Percentiles rank a stretch among this genome's conserved stretches.
phyloP scores from a whole-genome alignment of 2,113 vertebrate genomes.

The Ciconia stormi region DNA sequence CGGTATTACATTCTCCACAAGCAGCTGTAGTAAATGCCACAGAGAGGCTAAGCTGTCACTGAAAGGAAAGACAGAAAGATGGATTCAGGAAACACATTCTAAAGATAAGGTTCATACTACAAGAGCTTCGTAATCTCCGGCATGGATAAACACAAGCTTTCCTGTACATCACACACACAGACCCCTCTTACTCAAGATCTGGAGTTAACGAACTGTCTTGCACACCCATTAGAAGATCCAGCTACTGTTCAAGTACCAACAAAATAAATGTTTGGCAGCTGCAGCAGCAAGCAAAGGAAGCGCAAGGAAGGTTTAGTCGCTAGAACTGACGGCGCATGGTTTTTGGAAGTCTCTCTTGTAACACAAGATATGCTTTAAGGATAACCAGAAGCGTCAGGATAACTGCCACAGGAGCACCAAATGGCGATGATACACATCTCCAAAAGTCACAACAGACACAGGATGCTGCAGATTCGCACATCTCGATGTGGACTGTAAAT shows the following conservation, averaged over 20 bases:
- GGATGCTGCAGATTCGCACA: not conserved
- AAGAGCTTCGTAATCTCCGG: constrained; percentile 19
- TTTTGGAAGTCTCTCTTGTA: not conserved
- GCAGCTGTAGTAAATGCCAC: constrained; percentile 10
- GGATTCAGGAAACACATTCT: constrained; percentile 53
- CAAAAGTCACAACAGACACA: not conserved
- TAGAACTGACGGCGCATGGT: rapidly evolving
- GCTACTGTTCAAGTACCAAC: not conserved
- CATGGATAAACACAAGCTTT: constrained; percentile 6
- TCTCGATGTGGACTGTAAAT: not conserved
- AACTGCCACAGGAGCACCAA: not conserved
- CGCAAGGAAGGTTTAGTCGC: not conserved
- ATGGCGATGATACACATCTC: not conserved
- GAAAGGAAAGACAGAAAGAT: constrained; percentile 49
- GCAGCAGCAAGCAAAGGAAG: not conserved
- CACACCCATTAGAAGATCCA: not conserved
- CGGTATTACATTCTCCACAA: not conserved
- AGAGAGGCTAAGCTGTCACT: constrained; percentile 26
- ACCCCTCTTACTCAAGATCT: not conserved
- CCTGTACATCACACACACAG: not conserved
- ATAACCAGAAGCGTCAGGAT: not conserved
- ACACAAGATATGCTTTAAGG: not conserved
- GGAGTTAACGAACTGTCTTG: not conserved
- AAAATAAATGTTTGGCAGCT: not conserved
- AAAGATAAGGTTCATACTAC: constrained; percentile 39